Base-by-base conservation (phyloP, 2,113 vertebrate species). In the Colossoma macropomum region DNA sequence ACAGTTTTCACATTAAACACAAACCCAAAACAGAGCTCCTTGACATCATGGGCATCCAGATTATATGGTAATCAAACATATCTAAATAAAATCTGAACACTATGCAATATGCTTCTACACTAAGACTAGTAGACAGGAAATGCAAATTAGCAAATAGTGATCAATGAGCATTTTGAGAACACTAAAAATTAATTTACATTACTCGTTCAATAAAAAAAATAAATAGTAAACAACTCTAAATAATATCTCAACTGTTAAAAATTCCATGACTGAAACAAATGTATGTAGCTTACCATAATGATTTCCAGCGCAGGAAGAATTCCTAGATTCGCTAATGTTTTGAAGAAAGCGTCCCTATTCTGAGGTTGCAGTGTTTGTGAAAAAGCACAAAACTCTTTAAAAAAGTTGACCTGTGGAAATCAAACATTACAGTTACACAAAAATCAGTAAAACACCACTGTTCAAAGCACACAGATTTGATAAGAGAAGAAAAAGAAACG, bases 301-400 rank as follows among this genome's bases (percentile, higher is more conserved):
- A 99, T 99, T 95, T 99, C 97, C 75, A 99, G 95, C 84, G 97
- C 97, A 77, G 98, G 97, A 91, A 99, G 95, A 90, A 99, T 98
- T 86, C 97, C 97, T 68, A 99, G 91, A 86, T 99, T 99, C 75
- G 97, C 98, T 91, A 98, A 92, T 1, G 96, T 99, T 94, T 99
- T 99, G 94, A 97, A 99, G 92, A 99, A 99, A 0, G 98, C 96
- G 19, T 99, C 98, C 87, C 98, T 96, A 92, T 99, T 99, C 89
- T 99, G 98, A 84, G 97, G 97, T 89, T 99, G 98, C 89, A 99
- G 91, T 0, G 98, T 99, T 94, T 99, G 98, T 86, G 97, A 99
- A 94, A 99, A 99, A 0, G 97, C 97, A 90, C 98, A 99, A 87
- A 99, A 99, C 90, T 99, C 98, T 91, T 99, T 99, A 93, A 99